phyloP scores from a whole-genome alignment of 2,113 vertebrate genomes.

The Panurus biarmicus region DNA sequence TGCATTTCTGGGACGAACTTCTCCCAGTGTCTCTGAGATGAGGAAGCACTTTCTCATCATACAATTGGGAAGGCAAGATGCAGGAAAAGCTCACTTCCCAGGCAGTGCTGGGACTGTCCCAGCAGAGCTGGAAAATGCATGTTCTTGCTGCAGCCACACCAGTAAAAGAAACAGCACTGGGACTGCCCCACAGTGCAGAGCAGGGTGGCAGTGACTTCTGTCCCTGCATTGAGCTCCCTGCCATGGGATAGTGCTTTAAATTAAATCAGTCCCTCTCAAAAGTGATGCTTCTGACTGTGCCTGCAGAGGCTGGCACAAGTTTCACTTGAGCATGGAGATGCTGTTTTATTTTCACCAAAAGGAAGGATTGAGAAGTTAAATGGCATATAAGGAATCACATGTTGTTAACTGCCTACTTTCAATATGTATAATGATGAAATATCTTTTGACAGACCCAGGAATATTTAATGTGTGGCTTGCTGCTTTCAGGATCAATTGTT shows the following conservation, averaged over 20 bases:
- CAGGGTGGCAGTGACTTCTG: neutral
- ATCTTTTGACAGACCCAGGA: neutral
- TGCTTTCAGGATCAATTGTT: neutral
- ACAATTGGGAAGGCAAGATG: neutral
- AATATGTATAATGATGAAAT: neutral
- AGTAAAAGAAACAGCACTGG: neutral
- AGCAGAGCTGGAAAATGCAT: neutral
- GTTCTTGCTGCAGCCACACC: neutral
- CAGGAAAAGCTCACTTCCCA: neutral
- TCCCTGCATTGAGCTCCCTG: neutral
- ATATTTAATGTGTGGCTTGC: neutral
- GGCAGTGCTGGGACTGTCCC: rapidly evolving
- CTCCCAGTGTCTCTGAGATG: neutral
- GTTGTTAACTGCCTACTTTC: neutral
- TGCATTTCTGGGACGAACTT: neutral
- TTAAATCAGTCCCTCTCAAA: neutral
- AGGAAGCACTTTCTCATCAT: neutral
- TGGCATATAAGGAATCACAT: neutral
- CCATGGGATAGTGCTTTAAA: neutral
- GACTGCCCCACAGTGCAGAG: neutral
- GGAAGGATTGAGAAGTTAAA: neutral
- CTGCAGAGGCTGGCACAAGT: neutral
- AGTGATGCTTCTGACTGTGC: neutral
- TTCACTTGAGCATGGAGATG: neutral
- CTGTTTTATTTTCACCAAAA: neutral